phyloP scores from a whole-genome alignment of 2,888 invertebrate genomes.

The Pandemis cinnamomeana region DNA sequence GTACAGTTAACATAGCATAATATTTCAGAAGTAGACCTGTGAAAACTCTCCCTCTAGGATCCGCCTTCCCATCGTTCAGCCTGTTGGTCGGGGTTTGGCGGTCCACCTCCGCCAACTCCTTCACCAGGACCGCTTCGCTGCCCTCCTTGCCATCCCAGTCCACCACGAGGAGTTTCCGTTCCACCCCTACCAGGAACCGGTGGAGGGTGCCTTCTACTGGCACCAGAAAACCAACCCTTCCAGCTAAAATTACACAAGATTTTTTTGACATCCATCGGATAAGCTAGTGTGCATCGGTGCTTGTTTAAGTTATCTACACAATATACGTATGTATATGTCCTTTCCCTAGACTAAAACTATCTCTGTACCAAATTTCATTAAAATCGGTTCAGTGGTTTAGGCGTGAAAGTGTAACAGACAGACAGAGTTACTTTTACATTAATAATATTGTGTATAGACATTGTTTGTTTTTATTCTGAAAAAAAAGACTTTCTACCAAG shows the following conservation, averaged over 20 bases:
- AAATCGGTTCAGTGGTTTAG: too few species aligned
- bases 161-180: constrained; percentile 84
- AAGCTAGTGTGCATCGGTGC: too few species aligned
- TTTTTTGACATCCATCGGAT: not conserved
- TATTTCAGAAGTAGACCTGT: constrained; percentile 76
- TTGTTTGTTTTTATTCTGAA: too few species aligned
- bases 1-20: too few species aligned
- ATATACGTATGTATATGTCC: too few species aligned
- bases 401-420: too few species aligned
- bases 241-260: constrained; percentile 55
- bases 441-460: too few species aligned
- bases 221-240: constrained; percentile 83
- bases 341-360: too few species aligned
- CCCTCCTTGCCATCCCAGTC: constrained; percentile 87
- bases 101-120: constrained; percentile 84
- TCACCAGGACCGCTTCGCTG: constrained; percentile 71
- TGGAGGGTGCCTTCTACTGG: constrained; percentile 86
- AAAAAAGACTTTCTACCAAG: too few species aligned
- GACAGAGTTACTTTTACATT: too few species aligned
- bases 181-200: constrained; percentile 87
- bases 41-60: constrained; percentile 89
- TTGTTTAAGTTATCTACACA: too few species aligned
- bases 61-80: constrained; percentile 92
- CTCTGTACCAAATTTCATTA: too few species aligned
- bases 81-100: constrained; percentile 83